Conservation (phyloP, 2,113 vertebrate species). For the Poeciliopsis prolifica region DNA sequence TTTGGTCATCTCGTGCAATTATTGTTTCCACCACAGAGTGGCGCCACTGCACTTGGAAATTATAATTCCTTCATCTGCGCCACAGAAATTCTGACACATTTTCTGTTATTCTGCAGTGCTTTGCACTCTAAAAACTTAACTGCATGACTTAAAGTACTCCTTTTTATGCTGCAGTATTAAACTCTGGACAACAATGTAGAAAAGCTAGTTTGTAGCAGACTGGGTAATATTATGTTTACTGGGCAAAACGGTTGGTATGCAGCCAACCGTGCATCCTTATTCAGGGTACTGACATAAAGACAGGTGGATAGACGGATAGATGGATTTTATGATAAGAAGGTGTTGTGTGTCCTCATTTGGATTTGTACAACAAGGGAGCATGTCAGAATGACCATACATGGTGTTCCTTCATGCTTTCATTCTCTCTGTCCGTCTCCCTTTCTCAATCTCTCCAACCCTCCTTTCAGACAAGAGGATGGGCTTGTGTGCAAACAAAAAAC, state of each 20-base stretch:
- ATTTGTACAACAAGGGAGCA: conserved; percentile 40
- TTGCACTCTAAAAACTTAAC: neutral
- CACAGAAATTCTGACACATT: neutral
- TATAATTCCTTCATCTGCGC: conserved; percentile 17
- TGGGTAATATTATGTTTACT: conserved; percentile 41
- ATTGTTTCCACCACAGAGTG: conserved; percentile 52
- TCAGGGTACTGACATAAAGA: conserved; percentile 10
- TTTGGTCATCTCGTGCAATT: neutral
- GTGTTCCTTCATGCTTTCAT: conserved; percentile 40
- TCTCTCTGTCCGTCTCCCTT: conserved; percentile 27
- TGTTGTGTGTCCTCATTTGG: conserved; percentile 57
- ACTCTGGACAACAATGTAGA: neutral
- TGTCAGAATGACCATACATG: conserved; percentile 71
- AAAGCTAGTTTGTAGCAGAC: conserved; percentile 9
- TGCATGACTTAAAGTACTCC: neutral
- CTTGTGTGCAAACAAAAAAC: conserved; percentile 41
- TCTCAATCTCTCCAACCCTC: conserved; percentile 23
- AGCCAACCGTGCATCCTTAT: conserved; percentile 2
- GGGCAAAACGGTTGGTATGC: conserved; percentile 37
- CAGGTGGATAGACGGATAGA: conserved; percentile 11
- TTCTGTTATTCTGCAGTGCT: neutral
- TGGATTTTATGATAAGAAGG: neutral
- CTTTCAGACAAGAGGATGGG: conserved; percentile 53
- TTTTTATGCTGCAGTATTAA: neutral
- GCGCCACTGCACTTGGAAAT: conserved; percentile 42